Conservation (phyloP, 2,797 vertebrate genomes). For the Phyllotis vaccarum region DNA sequence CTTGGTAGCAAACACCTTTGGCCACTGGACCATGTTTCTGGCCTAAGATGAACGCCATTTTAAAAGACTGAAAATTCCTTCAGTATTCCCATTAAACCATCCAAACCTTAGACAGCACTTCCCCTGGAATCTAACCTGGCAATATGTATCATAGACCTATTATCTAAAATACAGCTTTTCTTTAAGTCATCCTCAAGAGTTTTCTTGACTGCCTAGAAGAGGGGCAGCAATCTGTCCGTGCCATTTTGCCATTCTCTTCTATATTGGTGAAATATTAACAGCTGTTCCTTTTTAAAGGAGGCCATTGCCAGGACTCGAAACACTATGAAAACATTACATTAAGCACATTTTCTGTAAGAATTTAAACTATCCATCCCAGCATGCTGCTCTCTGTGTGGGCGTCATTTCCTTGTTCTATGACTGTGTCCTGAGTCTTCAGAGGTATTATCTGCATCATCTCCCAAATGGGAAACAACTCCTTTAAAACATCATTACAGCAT, state of each 20-base stretch:
- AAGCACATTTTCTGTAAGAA: neutral
- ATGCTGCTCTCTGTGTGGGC: neutral
- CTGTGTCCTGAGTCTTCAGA: neutral
- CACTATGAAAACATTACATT: neutral
- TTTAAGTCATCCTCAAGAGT: slow-evolving; percentile 17
- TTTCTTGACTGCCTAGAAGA: slow-evolving; percentile 3
- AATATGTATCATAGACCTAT: neutral
- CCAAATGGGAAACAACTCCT: neutral
- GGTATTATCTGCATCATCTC: neutral
- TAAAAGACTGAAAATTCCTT: neutral
- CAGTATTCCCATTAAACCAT: neutral
- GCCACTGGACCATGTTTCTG: neutral
- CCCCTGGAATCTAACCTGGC: neutral
- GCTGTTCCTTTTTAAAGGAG: neutral
- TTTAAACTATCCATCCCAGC: neutral
- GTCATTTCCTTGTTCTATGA: neutral
- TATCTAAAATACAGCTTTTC: slow-evolving; percentile 19
- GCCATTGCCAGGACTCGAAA: neutral
- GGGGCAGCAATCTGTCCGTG: neutral
- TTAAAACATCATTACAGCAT: neutral
- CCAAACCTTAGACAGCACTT: neutral
- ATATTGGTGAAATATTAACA: slow-evolving; percentile 2
- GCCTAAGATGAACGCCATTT: slow-evolving; percentile 18
- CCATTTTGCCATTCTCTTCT: slow-evolving; percentile 6
- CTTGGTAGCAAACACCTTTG: neutral